phyloP scores from a whole-genome alignment of 2,888 invertebrate genomes.

The Drosophila yooni region DNA sequence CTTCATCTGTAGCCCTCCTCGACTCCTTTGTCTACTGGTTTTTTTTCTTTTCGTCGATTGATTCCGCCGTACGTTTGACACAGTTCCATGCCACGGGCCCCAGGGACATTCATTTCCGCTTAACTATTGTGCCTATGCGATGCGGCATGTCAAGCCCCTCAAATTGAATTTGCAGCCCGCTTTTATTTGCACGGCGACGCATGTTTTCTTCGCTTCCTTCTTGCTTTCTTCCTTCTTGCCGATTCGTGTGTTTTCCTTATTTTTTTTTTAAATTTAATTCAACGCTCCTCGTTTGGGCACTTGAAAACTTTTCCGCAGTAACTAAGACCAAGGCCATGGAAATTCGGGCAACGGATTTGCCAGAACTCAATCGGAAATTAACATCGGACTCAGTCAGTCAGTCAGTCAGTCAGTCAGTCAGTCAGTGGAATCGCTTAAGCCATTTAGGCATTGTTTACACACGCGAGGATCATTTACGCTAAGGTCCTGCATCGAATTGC shows the following conservation, averaged over 20 bases:
- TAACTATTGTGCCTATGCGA: constrained; percentile 66
- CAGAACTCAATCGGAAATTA: constrained; percentile 56
- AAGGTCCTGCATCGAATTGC: constrained; percentile 14
- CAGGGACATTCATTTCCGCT: constrained; percentile 75
- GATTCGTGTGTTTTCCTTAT: constrained; percentile 13
- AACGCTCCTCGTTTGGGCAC: constrained; percentile 51
- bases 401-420: constrained; percentile 1
- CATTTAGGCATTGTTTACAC: constrained; percentile 54
- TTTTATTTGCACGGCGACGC: constrained; percentile 61
- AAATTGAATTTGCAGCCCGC: constrained; percentile 70
- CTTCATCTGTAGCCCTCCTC: no score
- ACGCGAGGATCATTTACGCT: constrained; percentile 15
- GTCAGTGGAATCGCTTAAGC: constrained; percentile 48
- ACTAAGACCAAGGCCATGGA: constrained; percentile 48
- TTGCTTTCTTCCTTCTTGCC: constrained; percentile 17
- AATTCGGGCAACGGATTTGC: constrained; percentile 33
- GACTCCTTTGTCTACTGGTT: neutral
- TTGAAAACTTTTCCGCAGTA: constrained; percentile 56
- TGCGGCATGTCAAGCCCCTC: constrained; percentile 10
- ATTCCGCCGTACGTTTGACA: constrained; percentile 51
- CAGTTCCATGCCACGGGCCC: constrained; percentile 47
- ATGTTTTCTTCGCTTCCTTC: constrained; percentile 31
- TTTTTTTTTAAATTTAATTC: constrained; percentile 67
- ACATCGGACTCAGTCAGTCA: constrained; percentile 32
- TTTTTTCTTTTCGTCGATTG: constrained; percentile 38